Percentiles rank a stretch among this genome's conserved stretches.
Conservation (phyloP, 2,113 vertebrate genomes). For the Leucoraja erinaceus region DNA sequence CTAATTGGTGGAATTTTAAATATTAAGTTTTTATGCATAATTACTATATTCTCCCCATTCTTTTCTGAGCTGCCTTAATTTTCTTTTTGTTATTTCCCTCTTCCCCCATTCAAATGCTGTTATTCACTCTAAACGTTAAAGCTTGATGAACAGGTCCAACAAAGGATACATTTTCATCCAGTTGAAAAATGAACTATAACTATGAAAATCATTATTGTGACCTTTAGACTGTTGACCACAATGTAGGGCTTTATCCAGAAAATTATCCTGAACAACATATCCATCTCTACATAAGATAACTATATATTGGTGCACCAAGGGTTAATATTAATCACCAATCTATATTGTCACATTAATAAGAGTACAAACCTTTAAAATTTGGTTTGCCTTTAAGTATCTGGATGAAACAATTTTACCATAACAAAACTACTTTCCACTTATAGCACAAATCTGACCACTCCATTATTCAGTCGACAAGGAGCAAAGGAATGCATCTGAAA, state of each 20-base stretch:
- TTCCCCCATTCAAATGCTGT: background rate
- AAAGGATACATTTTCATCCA: background rate
- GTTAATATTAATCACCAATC: background rate
- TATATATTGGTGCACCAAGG: background rate
- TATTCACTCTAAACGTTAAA: background rate
- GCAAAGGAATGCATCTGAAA: conserved; percentile 10
- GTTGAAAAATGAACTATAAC: background rate
- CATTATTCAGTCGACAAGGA: conserved; percentile 8
- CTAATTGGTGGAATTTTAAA: background rate
- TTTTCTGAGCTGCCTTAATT: too few species aligned
- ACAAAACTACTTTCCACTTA: background rate
- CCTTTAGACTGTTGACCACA: background rate
- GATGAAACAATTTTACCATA: background rate
- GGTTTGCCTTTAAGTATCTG: background rate
- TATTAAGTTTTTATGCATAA: background rate
- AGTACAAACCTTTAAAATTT: background rate
- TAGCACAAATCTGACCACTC: conserved; percentile 1
- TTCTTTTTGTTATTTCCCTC: too few species aligned
- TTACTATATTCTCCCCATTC: background rate
- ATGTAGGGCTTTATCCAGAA: background rate
- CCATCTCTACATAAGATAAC: background rate
- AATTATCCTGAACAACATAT: background rate
- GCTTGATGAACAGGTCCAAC: background rate
- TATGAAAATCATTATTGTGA: background rate
- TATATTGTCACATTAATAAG: background rate